Evolutionary conservation across 2,797 vertebrate genomes (phyloP).

Genomic region (Labeo calbasu): DNA sequence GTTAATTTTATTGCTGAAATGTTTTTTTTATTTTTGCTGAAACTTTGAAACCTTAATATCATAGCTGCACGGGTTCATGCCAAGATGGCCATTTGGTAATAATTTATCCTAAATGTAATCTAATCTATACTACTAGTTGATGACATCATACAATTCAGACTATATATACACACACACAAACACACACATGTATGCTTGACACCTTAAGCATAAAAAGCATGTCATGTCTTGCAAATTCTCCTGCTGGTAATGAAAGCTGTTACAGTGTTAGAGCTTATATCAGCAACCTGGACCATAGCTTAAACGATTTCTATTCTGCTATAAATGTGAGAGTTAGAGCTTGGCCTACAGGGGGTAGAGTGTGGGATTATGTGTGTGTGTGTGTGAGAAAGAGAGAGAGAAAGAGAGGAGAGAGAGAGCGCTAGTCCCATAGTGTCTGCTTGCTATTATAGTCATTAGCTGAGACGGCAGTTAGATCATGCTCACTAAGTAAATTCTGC

Average conservation of each 20-base stretch:
- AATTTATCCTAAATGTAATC: not conserved
- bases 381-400: not conserved
- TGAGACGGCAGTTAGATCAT: constrained; percentile 52
- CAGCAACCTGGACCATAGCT: constrained; percentile 22
- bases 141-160: not conserved
- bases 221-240: not conserved
- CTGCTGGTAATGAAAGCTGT: not conserved
- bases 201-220: not conserved
- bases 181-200: not conserved
- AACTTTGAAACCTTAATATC: not conserved
- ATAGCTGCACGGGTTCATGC: not conserved
- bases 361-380: constrained; percentile 53
- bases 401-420: constrained; percentile 11
- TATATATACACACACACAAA: not conserved
- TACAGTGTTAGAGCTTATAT: constrained; percentile 15
- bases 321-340: constrained; percentile 15
- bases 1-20: not conserved
- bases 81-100: not conserved
- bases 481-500: constrained; percentile 55
- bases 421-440: constrained; percentile 44
- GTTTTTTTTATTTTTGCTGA: not conserved
- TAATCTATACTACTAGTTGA: too few species aligned
- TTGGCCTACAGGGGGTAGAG: constrained; percentile 24
- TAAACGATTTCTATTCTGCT: constrained; percentile 27
- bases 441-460: constrained; percentile 52